Evolutionary conservation across 1,140 invertebrate genomes (phyloP).

Genomic region (Sesamia nonagrioides): DNA sequence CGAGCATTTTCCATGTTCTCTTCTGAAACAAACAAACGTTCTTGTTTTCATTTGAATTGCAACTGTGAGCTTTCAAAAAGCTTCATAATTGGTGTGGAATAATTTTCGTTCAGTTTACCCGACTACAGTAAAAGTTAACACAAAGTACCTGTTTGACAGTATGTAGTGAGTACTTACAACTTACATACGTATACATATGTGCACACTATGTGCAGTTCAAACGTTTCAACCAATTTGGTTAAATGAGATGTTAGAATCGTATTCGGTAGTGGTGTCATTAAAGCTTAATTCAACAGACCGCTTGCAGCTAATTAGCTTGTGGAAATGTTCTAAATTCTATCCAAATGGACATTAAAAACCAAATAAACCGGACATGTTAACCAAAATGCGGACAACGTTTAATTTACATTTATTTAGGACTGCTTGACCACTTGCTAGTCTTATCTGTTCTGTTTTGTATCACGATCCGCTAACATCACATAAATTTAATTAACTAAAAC

Average conservation of each 20-base stretch:
- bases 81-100: not conserved
- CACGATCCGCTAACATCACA: no score
- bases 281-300: constrained; percentile 14
- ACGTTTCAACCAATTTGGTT: constrained; percentile 32
- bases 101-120: not conserved
- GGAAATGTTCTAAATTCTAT: constrained; percentile 26
- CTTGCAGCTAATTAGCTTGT: constrained; percentile 27
- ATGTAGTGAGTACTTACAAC: not conserved
- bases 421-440: no score
- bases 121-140: not conserved
- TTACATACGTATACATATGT: not conserved
- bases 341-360: not conserved
- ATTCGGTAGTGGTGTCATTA: constrained; percentile 6
- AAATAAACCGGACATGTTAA: not conserved
- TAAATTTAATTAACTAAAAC: no score
- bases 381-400: not conserved
- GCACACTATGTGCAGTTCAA: constrained; percentile 1
- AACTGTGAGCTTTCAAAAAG: not conserved
- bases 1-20: constrained; percentile 84
- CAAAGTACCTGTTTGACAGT: not conserved
- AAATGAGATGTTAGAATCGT: constrained; percentile 38
- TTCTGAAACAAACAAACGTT: constrained; percentile 75
- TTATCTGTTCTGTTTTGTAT: no score
- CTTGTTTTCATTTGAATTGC: constrained; percentile 14
- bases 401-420: not conserved